Evolutionary conservation across 2,888 invertebrate genomes (phyloP).

Genomic region (Leptinotarsa juncta): DNA sequence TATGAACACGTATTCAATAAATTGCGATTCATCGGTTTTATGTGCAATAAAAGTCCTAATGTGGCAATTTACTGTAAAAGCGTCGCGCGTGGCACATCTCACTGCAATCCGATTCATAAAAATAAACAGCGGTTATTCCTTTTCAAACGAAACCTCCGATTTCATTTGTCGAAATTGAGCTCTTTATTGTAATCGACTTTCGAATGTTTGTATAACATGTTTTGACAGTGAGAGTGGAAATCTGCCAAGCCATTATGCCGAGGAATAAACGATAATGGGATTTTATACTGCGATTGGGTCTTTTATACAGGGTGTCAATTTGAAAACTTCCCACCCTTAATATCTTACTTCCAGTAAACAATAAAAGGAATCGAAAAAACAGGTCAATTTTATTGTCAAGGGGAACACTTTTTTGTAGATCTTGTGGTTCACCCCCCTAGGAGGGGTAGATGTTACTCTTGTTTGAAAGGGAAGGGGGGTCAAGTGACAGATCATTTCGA

Average conservation of each 20-base stretch:
- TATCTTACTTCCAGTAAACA: no score
- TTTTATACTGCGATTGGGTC: background rate
- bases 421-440: no score
- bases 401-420: no score
- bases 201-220: slow-evolving; percentile 18
- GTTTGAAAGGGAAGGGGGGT: no score
- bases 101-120: slow-evolving; percentile 9
- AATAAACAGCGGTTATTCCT: slow-evolving; percentile 12
- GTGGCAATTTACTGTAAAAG: slow-evolving; percentile 13
- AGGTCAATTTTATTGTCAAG: no score
- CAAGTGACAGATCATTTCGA: no score
- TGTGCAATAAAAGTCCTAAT: slow-evolving; percentile 15
- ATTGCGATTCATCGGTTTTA: slow-evolving; percentile 12
- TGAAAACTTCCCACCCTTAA: no score
- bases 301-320: no score
- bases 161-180: slow-evolving; percentile 9
- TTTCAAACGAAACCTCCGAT: slow-evolving; percentile 8
- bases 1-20: slow-evolving; percentile 20
- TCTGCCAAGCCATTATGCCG: background rate
- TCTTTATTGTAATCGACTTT: slow-evolving; percentile 14
- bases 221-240: slow-evolving; percentile 4
- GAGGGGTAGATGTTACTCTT: no score
- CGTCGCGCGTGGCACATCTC: slow-evolving; percentile 9
- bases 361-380: no score
- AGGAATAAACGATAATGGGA: background rate